These are phyloP conservation scores for Xylophagus ater DNA, from an alignment of 2,888 invertebrate genomes.

Conservation along the genomic window DNA sequence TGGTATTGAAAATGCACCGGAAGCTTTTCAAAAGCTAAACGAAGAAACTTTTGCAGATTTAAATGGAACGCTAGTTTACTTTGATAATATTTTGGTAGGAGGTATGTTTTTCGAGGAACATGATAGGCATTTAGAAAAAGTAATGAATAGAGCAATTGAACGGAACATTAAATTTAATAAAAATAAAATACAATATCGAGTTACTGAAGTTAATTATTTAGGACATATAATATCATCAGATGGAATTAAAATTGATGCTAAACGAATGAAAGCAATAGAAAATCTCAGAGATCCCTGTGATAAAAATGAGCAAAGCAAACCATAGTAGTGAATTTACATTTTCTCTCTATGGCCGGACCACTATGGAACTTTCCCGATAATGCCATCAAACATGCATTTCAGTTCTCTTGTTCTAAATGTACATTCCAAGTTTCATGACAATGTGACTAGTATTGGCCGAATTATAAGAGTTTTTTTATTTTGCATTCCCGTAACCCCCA, in stretches of 20 bases:
- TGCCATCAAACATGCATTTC: no score
- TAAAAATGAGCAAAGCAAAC: no score
- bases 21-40: constrained; percentile 22
- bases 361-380: no score
- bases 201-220: constrained; percentile 14
- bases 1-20: constrained; percentile 19
- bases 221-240: constrained; percentile 15
- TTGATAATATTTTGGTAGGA: constrained; percentile 24
- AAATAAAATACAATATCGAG: constrained; percentile 12
- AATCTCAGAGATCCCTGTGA: constrained; percentile 14
- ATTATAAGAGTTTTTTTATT: no score
- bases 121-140: no score
- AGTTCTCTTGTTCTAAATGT: no score
- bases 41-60: constrained; percentile 20
- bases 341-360: no score
- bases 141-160: no score
- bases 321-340: no score
- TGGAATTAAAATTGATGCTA: constrained; percentile 12
- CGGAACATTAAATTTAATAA: constrained; percentile 12
- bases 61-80: constrained; percentile 24
- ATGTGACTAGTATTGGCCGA: no score
- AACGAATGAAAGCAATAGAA: constrained; percentile 11
- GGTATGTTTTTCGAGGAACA: constrained; percentile 17
- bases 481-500: no score
- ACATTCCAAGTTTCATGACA: no score